These are phyloP conservation scores for Marisa cornuarietis DNA, from an alignment of 1,140 invertebrate genomes.

Conservation along the genomic window DNA sequence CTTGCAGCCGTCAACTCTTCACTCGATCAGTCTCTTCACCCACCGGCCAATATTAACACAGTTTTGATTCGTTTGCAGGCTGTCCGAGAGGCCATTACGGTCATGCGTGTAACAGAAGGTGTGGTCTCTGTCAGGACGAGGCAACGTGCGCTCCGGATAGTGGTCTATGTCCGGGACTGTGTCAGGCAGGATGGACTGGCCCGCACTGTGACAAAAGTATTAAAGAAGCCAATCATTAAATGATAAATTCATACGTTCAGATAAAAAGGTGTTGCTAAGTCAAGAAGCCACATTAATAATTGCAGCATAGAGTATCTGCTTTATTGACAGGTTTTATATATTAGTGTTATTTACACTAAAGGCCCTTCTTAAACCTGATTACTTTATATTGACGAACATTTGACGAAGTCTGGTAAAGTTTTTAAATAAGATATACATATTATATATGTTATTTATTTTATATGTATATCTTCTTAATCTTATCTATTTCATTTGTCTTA, in stretches of 20 bases:
- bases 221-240: background rate
- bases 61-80: conserved; percentile 4
- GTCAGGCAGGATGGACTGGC: background rate
- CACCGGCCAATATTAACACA: background rate
- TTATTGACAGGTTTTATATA: too few relatives aligned
- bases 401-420: conserved; percentile 19
- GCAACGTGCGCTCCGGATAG: conserved; percentile 6
- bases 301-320: too few relatives aligned
- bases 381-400: background rate
- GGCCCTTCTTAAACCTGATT: too few relatives aligned
- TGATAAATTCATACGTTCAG: too few relatives aligned
- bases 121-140: conserved; percentile 23
- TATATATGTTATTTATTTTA: too few relatives aligned
- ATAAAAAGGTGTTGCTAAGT: background rate
- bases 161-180: conserved; percentile 1
- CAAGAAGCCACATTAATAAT: background rate
- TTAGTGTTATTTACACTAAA: too few relatives aligned
- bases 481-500: too few relatives aligned
- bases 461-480: too few relatives aligned
- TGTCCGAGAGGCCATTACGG: conserved; percentile 18
- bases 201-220: conserved; percentile 1
- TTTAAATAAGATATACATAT: too few relatives aligned
- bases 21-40: too few relatives aligned
- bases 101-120: background rate
- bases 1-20: too few relatives aligned